Conservation (phyloP, 2,888 invertebrate species). For the Perizoma affinitatum region DNA sequence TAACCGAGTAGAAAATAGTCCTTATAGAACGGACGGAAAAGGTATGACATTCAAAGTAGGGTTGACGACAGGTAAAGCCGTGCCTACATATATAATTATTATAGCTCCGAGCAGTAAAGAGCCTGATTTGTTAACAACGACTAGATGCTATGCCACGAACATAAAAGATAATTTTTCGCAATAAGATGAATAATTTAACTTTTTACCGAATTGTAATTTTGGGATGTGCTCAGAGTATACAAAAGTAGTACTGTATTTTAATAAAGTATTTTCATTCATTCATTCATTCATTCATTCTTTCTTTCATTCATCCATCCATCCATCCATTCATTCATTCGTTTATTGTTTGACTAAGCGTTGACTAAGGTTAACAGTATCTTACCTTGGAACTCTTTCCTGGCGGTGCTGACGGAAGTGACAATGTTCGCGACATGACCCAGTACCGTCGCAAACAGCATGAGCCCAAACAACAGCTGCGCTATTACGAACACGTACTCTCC, state of each 20-base stretch:
- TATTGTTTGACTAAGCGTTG: too few relatives aligned
- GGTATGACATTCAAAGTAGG: conserved; percentile 24
- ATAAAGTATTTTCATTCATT: too few relatives aligned
- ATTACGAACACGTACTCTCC: conserved; percentile 98
- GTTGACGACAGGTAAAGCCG: conserved; percentile 16
- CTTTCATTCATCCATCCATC: too few relatives aligned
- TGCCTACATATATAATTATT: conserved; percentile 5
- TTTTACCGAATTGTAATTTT: too few relatives aligned
- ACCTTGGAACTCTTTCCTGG: conserved; percentile 99
- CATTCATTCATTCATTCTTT: too few relatives aligned
- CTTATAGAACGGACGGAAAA: conserved; percentile 12
- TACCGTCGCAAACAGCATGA: conserved; percentile 97
- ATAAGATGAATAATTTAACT: too few relatives aligned
- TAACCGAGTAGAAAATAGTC: conserved; percentile 10
- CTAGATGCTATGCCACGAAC: too few relatives aligned
- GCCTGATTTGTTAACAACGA: too few relatives aligned
- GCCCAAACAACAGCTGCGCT: conserved; percentile 95
- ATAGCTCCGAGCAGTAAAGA: not conserved
- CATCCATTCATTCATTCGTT: too few relatives aligned
- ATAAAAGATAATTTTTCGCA: too few relatives aligned
- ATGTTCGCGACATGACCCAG: conserved; percentile 99
- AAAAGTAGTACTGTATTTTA: too few relatives aligned
- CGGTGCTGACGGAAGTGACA: conserved; percentile 98
- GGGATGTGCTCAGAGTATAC: too few relatives aligned
- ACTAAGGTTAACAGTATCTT: conserved; percentile 37